A percentile compares a stretch with the other conserved stretches of the same genome.
phyloP scores from a whole-genome alignment of 2,797 vertebrate species.

The Merluccius polli region DNA sequence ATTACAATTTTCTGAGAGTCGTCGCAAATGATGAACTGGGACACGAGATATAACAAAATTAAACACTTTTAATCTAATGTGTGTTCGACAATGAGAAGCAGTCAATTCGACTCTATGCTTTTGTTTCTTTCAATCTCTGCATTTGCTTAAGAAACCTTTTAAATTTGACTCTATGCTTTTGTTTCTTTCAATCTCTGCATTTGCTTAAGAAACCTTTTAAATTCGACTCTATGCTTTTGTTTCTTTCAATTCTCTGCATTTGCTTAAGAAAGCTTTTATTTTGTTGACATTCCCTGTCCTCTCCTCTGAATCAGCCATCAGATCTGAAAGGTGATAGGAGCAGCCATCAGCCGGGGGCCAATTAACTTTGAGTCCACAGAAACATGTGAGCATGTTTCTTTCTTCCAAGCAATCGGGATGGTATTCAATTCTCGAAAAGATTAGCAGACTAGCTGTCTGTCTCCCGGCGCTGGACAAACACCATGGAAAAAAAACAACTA shows the following conservation, averaged over 20 bases:
- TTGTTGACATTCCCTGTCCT: conserved; percentile 7
- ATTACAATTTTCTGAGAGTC: background rate
- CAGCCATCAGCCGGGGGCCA: background rate
- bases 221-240: background rate
- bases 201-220: background rate
- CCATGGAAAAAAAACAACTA: background rate
- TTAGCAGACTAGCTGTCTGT: background rate
- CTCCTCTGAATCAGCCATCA: background rate
- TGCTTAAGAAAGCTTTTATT: background rate
- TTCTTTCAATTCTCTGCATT: background rate
- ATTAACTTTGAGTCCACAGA: conserved; percentile 7
- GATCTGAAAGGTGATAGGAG: conserved; percentile 6
- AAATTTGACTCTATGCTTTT: background rate
- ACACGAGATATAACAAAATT: background rate
- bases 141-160: background rate
- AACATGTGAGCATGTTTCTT: background rate
- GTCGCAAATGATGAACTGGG: background rate
- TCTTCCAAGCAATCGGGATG: background rate
- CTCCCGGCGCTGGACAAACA: background rate
- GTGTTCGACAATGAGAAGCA: too few relatives aligned
- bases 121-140: background rate
- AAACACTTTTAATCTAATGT: too few relatives aligned
- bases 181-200: background rate
- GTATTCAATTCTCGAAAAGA: background rate
- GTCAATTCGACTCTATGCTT: background rate